phyloP scores from a whole-genome alignment of 2,113 vertebrate species.

The Anthoscopus minutus region DNA sequence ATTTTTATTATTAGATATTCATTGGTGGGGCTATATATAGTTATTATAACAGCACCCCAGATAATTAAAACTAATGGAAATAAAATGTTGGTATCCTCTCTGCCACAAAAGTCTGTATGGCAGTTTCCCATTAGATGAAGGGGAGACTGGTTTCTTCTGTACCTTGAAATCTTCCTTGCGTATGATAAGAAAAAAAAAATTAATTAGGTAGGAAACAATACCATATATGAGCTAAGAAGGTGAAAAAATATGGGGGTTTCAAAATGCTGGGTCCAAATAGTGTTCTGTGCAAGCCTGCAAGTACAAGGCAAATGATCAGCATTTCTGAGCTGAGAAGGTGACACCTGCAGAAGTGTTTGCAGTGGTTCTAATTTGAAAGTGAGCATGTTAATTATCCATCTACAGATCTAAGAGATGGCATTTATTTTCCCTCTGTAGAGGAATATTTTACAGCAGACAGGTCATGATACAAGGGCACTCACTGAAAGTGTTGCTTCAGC shows the following conservation, averaged over 20 bases:
- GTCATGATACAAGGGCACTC: background rate
- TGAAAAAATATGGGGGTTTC: background rate
- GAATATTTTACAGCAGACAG: background rate
- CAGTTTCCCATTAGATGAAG: background rate
- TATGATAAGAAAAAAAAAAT: background rate
- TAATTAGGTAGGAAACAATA: accelerated
- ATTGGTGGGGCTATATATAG: background rate
- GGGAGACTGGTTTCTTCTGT: background rate
- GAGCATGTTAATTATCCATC: background rate
- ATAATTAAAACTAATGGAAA: background rate
- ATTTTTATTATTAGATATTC: background rate
- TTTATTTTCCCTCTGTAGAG: background rate
- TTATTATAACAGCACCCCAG: background rate
- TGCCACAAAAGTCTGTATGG: background rate
- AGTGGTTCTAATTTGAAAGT: background rate
- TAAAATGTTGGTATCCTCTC: background rate
- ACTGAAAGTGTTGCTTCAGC: background rate
- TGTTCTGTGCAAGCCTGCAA: background rate
- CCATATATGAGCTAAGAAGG: background rate
- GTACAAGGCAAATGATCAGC: background rate
- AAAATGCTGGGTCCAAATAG: background rate
- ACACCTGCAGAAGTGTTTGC: background rate
- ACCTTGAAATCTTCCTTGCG: background rate
- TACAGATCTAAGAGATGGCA: background rate
- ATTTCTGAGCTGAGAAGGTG: background rate